Evolutionary conservation across 2,113 vertebrate genomes (phyloP), one percentile per base, ranked within the genome.

Genomic region (Steatornis caripensis): DNA sequence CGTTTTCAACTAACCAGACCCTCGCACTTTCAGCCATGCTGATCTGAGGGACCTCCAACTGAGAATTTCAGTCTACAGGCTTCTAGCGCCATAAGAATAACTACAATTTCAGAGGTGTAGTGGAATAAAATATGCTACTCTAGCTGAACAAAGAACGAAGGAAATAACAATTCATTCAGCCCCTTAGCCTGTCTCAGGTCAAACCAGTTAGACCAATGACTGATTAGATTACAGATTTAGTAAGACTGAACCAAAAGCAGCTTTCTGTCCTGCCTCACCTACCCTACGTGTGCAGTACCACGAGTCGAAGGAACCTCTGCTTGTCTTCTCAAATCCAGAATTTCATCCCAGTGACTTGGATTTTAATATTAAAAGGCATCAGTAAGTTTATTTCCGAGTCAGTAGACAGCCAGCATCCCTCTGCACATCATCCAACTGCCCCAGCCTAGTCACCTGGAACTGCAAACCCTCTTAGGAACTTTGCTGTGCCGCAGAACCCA

Each of bases 401-500:
- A 45, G 30, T 3, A 75, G 37, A 51, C 20, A 10, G 37, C 15
- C 60, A 87, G 32, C 37, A 68, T 15, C 75, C 45, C 75, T 30
- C 54, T 13, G 23, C 41, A 76, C 24, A 23, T 32, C 78, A 95
- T 30, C 34, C 66, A 71, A 36, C 57, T 30, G 19, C 36, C 49
- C 36, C 53, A 68, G 36, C 34, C 45, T 43, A 26, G 39, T 26
- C 76, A 87, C 76, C 68, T 84, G 22, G 49, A 79, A 45, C 66
- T 54, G 70, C 58, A 91, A 64, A 84, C 75, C 84, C 69, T 46
- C 84, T 89, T 9, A 45, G 29, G 74, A 87, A 29, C 45, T 39
- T 9, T 13, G 6, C 32, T n/a, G 14, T 1, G 2, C 72, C 27
- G 2, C 11, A 6, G 43, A 66, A 30, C 11, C 10, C 46, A 6